Evolutionary conservation across 2,797 vertebrate genomes (phyloP), one percentile per base, ranked within the genome.

Genomic region (Gila robusta): DNA sequence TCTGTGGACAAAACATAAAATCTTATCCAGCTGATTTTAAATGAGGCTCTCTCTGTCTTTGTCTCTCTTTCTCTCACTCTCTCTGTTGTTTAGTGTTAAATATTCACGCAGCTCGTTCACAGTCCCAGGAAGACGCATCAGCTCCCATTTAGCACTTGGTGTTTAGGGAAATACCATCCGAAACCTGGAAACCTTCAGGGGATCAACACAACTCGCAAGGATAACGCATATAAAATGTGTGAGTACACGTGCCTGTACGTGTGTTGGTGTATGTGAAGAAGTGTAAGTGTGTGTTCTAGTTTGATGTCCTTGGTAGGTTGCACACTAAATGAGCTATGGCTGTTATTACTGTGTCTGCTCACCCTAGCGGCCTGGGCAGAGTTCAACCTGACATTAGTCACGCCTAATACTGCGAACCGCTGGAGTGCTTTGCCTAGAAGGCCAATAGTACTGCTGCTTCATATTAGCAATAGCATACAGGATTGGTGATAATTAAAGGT

Each of bases 81-180:
- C 54, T 82, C 28, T 85, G 71, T 77, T 90, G 89, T 90, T 88
- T 90, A 80, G 85, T 88, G 89, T 87, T 90, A 90, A 90, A 87
- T 88, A 85, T 79, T 88, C 85, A 85, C 85, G 84, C 64, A 37
- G 23, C 85, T 88, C 82, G 69, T 88, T 90, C 83, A 81, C 89
- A 90, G 87, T 81, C 85, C 79, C 19, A 59, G 80, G 54, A 73
- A 87, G 83, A 79, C 81, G 87, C 71, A 64, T 88, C 87, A 83
- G 86, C 85, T 88, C 79, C 83, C 85, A 83, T 90, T 90, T 90
- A 87, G 83, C 89, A 88, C 87, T 84, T 76, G 35, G 64, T 81
- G 87, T 88, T 88, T 69, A 86, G 85, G 89, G 87, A 88, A 87
- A 87, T 87, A 79, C 62, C 66, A 78, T n/a, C 52, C 41, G 21